Evolutionary conservation across 2,888 invertebrate genomes (phyloP), one percentile per base, ranked within the genome.

Genomic region (Nephrotoma flavescens): DNA sequence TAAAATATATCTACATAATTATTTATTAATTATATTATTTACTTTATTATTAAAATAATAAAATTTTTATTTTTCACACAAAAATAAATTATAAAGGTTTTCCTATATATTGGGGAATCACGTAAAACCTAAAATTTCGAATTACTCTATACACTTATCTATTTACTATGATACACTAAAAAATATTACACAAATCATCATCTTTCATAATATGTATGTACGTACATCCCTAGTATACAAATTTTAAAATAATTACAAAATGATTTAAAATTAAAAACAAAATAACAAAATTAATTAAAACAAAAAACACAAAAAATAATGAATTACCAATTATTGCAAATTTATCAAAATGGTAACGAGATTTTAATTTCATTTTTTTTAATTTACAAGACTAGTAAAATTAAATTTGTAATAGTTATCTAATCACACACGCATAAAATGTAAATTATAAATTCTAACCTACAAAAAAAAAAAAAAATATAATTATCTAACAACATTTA

Each of bases 401-500:
- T 71, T 9, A 71, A 71, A 71, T 71, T 71, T 71, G 31, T 31
- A 31, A 11, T 71, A 9, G 9, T 57, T 19, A 11, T 12, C 83
- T 42, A 84, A 84, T 84, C 41, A 84, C 83, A 84, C 41, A 41
- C 11, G 41, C 41, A 41, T 47, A 47, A 47, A 41, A 84, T 41
- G 11, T 84, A 6, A 42, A 41, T 9, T 84, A 11, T 84, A 4
- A 84, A 84, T 6, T 6, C 42, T 41, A 84, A 41, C 42, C 41
- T 84, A 84, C 4, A 83, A 6, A 83, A 71, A 47, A 83, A 71
- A 47, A 47, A 12, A 47, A 2, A 31, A n/a, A n/a, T n/a, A 1
- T 12, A 47, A 47, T 12, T 47, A 12, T 47, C 11, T 12, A 47
- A 12, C 47, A n/a, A 5, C 41, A 83, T 41, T 87, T 87, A 91